These are phyloP conservation scores for Graphium colonna DNA, from an alignment of 2,888 invertebrate genomes.

Conservation along the genomic window DNA sequence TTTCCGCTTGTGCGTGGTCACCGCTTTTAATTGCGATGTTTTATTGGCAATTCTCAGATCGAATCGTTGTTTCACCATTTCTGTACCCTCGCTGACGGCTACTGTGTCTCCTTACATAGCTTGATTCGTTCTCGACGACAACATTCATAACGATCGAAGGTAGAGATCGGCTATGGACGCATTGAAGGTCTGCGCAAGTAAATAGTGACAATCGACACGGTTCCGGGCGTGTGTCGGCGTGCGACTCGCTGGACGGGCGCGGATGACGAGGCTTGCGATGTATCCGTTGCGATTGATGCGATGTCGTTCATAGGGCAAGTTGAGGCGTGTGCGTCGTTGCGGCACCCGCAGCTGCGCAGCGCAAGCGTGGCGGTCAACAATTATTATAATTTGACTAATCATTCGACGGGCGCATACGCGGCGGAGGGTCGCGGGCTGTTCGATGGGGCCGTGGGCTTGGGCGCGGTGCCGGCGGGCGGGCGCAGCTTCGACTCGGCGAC, in stretches of 20 bases:
- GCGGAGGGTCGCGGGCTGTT: slow-evolving; percentile 57
- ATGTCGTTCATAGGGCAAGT: slow-evolving; percentile 78
- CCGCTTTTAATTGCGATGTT: slow-evolving; percentile 60
- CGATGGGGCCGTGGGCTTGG: slow-evolving; percentile 51
- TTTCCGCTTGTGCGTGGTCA: slow-evolving; percentile 79
- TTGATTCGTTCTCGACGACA: neutral
- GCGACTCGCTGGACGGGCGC: slow-evolving; percentile 46
- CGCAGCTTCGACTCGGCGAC: slow-evolving; percentile 75
- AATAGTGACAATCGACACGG: slow-evolving; percentile 8
- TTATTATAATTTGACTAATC: slow-evolving; percentile 80
- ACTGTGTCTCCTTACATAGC: slow-evolving; percentile 3
- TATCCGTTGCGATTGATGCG: slow-evolving; percentile 34
- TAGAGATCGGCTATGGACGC: neutral
- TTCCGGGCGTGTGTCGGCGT: slow-evolving; percentile 65
- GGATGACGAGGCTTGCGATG: slow-evolving; percentile 24
- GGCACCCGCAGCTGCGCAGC: slow-evolving; percentile 71
- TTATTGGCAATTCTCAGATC: slow-evolving; percentile 22
- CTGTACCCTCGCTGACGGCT: neutral
- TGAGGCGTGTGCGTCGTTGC: slow-evolving; percentile 74
- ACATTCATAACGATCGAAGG: neutral
- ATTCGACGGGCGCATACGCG: slow-evolving; percentile 69
- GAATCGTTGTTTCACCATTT: slow-evolving; percentile 1
- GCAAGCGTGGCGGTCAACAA: slow-evolving; percentile 75
- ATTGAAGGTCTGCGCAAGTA: neutral
- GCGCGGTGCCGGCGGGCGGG: slow-evolving; percentile 59